Base-by-base conservation (phyloP, 2,888 invertebrate genomes). In the Drosophila limbata region DNA sequence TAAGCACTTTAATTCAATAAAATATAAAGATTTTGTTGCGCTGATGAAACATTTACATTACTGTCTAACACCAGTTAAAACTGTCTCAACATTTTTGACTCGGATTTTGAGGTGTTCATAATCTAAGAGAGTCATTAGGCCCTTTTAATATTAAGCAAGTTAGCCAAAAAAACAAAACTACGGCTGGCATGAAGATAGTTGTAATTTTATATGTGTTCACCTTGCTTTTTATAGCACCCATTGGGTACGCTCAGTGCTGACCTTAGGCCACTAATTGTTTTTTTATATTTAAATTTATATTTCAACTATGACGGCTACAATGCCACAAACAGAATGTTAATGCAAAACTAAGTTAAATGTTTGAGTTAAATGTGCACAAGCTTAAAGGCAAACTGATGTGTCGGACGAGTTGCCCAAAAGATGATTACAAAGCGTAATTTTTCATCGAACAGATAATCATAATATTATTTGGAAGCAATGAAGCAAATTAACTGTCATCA, bases 201-300 rank as follows among this genome's bases (percentile, higher is more conserved):
- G 39, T 40, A 19, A n/a, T 53, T 33, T 28, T 17, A 48, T 44
- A 44, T 52, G 28, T 42, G 28, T 10, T 70, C 35, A 71, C 75
- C 66, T 74, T 62, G 61, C 13, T 17, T 48, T 57, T 65, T 33
- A 69, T 57, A 37, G 48, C 51, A 35, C 53, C 62, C 60, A 52
- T 66, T 71, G 17, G 19, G 28, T 28, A 31, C 1, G 37, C 40
- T 44, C 35, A 40, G 51, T 21, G 53, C 9, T 39, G 71, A 67
- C 76, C 76, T 75, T 60, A 73, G 61, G 4, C 6, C 19, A 42
- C 48, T 63, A 59, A 73, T 63, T 68, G 48, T 59, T 51, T 62
- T 56, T 60, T 61, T 45, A 17, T 53, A 56, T 50, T 25, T 31
- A 47, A 40, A 53, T 57, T 9, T 13, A 70, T 55, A 48, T 50